Percentiles rank a stretch among this genome's conserved stretches.
Evolutionary conservation across 2,113 vertebrate species (phyloP).

Genomic region (Narcine bancroftii): DNA sequence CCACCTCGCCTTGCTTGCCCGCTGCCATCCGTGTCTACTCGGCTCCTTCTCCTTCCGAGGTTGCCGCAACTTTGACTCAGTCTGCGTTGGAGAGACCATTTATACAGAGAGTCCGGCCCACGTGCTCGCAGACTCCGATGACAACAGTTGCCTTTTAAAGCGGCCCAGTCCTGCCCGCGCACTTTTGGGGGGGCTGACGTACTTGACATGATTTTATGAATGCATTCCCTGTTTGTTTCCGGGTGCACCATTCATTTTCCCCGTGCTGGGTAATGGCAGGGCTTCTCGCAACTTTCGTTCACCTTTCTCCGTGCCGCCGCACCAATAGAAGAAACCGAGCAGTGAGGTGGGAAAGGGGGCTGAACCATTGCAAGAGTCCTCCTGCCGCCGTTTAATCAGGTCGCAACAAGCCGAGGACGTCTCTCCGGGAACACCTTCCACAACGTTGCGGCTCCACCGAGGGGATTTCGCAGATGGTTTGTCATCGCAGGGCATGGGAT

Average conservation of each 20-base stretch:
- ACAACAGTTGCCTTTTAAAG: conserved; percentile 36
- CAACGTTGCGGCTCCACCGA: background rate
- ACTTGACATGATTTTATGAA: background rate
- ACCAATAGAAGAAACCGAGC: too few relatives aligned
- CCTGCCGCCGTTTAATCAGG: background rate
- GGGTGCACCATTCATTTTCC: conserved; percentile 33
- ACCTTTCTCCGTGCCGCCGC: too few relatives aligned
- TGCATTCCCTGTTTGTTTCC: too few relatives aligned
- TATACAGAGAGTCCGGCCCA: background rate
- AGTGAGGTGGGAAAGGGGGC: background rate
- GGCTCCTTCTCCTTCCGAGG: background rate
- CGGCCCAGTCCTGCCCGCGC: conserved; percentile 39
- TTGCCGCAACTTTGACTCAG: background rate
- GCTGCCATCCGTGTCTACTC: conserved; percentile 52
- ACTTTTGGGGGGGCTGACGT: background rate
- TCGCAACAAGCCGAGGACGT: background rate
- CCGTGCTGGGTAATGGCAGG: too few relatives aligned
- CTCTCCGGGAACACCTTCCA: background rate
- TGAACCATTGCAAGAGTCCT: background rate
- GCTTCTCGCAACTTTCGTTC: too few relatives aligned
- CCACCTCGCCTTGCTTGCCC: conserved; percentile 65
- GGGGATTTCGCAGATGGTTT: background rate
- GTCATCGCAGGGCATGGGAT: background rate
- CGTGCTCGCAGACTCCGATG: background rate
- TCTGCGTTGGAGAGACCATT: background rate